These are phyloP conservation scores for Acestrorhynchus altus DNA, from an alignment of 2,797 vertebrate species.

Conservation along the genomic window DNA sequence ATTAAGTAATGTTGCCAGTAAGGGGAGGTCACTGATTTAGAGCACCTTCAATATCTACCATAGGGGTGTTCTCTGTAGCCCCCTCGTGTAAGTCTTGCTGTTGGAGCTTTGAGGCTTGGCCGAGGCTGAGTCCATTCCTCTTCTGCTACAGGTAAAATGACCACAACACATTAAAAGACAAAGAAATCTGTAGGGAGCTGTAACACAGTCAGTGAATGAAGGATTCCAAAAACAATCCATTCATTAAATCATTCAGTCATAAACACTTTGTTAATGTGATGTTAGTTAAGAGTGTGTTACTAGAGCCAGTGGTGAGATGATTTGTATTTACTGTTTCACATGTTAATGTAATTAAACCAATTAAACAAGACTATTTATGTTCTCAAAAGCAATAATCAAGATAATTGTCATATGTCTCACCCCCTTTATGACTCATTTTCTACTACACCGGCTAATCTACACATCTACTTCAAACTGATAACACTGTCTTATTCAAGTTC, in stretches of 20 bases:
- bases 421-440: no score
- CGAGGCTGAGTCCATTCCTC: conserved; percentile 92
- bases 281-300: no score
- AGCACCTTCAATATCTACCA: conserved; percentile 99
- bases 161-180: conserved; percentile 28
- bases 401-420: no score
- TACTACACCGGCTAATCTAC: no score
- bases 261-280: neutral
- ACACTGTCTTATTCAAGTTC: no score
- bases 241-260: neutral
- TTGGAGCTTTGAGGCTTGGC: conserved; percentile 91
- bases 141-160: conserved; percentile 77
- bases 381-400: no score
- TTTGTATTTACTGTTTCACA: no score
- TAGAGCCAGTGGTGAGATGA: no score
- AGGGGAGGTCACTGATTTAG: conserved; percentile 84
- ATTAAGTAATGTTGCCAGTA: conserved; percentile 82
- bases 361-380: no score
- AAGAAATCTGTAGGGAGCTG: conserved; percentile 9
- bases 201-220: neutral
- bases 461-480: no score
- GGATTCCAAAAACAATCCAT: conserved; percentile 5
- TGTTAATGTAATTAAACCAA: no score
- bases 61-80: conserved; percentile 99
- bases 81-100: conserved; percentile 90